Percentiles rank a stretch among this genome's conserved stretches.
Evolutionary conservation across 2,113 vertebrate species (phyloP).

Genomic region (Muntiacus muntjak): DNA sequence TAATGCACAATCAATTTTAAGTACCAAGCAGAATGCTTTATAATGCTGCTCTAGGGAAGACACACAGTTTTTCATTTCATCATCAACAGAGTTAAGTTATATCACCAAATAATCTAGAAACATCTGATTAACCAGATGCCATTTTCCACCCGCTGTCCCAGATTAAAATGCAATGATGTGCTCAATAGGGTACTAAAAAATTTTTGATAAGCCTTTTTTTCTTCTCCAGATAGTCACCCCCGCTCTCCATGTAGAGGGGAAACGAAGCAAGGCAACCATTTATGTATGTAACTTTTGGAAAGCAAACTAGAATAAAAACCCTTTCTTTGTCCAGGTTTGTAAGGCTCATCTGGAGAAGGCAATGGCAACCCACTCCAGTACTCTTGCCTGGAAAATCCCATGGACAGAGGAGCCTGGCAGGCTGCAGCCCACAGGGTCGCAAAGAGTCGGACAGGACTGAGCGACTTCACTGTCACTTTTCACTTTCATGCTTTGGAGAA

Average conservation of each 20-base stretch:
- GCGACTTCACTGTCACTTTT: no score
- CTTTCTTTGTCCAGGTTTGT: neutral
- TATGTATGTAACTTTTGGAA: neutral
- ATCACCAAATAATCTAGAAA: slow-evolving; percentile 50
- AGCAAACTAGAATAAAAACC: neutral
- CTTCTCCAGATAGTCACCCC: neutral
- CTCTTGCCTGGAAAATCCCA: no score
- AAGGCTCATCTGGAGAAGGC: neutral
- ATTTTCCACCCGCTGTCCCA: slow-evolving; percentile 21
- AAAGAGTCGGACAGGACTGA: no score
- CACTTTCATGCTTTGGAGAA: no score
- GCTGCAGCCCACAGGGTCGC: no score
- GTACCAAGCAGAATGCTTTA: slow-evolving; percentile 49
- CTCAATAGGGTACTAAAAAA: neutral
- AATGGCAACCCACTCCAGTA: no score
- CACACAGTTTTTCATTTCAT: slow-evolving; percentile 57
- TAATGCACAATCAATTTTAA: slow-evolving; percentile 71
- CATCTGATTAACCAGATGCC: slow-evolving; percentile 57
- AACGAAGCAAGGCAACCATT: neutral
- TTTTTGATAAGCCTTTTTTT: neutral
- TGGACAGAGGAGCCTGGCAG: no score
- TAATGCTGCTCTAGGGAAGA: slow-evolving; percentile 53
- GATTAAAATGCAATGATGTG: slow-evolving; percentile 59
- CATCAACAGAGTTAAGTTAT: slow-evolving; percentile 34
- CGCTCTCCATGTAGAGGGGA: neutral